Evolutionary conservation across 1,140 invertebrate genomes (phyloP).

Genomic region (Hycleus cichorii): DNA sequence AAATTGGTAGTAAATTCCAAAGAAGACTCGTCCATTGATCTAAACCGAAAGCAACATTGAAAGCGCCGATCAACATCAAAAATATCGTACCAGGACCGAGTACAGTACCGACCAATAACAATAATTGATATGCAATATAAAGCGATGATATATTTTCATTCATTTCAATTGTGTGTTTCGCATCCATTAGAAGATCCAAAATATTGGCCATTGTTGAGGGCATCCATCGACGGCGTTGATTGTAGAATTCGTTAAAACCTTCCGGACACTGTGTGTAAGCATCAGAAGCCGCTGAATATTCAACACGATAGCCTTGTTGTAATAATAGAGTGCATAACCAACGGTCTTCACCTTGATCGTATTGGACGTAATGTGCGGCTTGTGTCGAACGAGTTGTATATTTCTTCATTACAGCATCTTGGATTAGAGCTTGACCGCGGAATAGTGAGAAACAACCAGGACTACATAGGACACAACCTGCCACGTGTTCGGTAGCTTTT

Average conservation of each 20-base stretch:
- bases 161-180: conserved; percentile 63
- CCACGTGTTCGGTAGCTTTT: conserved; percentile 91
- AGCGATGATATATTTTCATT: conserved; percentile 80
- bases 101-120: conserved; percentile 64
- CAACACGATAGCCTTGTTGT: conserved; percentile 79
- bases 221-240: conserved; percentile 81
- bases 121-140: conserved; percentile 77
- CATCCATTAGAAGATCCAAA: conserved; percentile 69
- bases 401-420: conserved; percentile 81
- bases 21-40: conserved; percentile 71
- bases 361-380: conserved; percentile 83
- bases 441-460: conserved; percentile 91
- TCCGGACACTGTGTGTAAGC: conserved; percentile 87
- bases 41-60: conserved; percentile 72
- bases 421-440: conserved; percentile 80
- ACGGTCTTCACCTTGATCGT: conserved; percentile 83
- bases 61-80: conserved; percentile 84
- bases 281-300: conserved; percentile 88
- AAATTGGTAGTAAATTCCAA: conserved; percentile 69
- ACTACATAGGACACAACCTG: conserved; percentile 80
- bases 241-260: conserved; percentile 82
- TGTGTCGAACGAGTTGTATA: conserved; percentile 76
- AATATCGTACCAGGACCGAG: conserved; percentile 80
- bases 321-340: conserved; percentile 83
- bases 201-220: conserved; percentile 87